Evolutionary conservation across 1,140 invertebrate species (phyloP).

Genomic region (Aphidius gifuensis): DNA sequence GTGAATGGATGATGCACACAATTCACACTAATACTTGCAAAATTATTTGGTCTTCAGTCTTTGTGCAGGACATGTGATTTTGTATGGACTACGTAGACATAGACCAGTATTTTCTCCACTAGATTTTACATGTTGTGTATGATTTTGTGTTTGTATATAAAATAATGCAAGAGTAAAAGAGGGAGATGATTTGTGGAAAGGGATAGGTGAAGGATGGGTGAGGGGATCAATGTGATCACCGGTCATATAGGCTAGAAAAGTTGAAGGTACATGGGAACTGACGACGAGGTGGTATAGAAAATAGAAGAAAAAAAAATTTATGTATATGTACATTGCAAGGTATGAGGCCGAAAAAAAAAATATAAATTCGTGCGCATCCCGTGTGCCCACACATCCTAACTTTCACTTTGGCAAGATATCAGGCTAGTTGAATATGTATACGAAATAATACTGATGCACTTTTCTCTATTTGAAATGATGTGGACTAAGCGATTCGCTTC

Average conservation of each 20-base stretch:
- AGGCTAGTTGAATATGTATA: constrained; percentile 34
- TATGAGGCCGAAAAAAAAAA: constrained; percentile 49
- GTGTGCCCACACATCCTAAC: constrained; percentile 55
- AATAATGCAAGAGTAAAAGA: no score
- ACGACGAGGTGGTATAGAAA: background rate
- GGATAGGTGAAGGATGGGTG: constrained; percentile 10
- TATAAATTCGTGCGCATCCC: constrained; percentile 58
- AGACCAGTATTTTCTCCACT: no score
- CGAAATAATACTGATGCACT: constrained; percentile 1
- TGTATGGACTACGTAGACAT: no score
- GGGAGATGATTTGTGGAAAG: background rate
- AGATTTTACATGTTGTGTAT: no score
- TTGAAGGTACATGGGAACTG: constrained; percentile 50
- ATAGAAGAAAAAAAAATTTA: constrained; percentile 39
- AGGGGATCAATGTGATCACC: constrained; percentile 34
- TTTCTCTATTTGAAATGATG: constrained; percentile 29
- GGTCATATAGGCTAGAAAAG: constrained; percentile 47
- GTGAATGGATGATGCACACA: constrained; percentile 16
- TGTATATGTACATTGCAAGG: no score
- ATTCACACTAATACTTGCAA: constrained; percentile 8
- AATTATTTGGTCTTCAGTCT: no score
- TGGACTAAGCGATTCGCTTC: constrained; percentile 7
- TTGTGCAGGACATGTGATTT: no score
- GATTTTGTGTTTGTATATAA: no score
- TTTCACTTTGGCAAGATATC: constrained; percentile 53